phyloP scores from a whole-genome alignment of 2,888 invertebrate species.

The Atethmia centrago region DNA sequence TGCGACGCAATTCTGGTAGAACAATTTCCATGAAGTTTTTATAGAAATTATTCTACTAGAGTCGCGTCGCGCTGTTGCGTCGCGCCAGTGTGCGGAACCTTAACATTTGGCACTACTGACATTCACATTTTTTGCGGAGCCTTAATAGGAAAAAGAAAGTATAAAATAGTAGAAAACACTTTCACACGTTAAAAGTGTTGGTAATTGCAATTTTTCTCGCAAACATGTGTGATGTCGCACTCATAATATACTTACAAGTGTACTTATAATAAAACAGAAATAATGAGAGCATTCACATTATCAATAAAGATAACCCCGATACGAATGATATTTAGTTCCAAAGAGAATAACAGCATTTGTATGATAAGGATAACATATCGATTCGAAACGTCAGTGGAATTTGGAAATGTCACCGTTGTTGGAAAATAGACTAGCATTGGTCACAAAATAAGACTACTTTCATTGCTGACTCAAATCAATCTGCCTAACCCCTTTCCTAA shows the following conservation, averaged over 20 bases:
- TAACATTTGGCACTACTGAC: too few relatives aligned
- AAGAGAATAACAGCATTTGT: slow-evolving; percentile 30
- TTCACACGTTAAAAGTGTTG: background rate
- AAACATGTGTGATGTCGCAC: background rate
- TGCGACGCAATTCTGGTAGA: too few relatives aligned
- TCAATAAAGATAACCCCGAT: slow-evolving; percentile 37
- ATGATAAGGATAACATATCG: slow-evolving; percentile 39
- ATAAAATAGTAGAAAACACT: too few relatives aligned
- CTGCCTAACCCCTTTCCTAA: too few relatives aligned
- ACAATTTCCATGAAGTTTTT: too few relatives aligned
- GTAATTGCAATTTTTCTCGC: background rate
- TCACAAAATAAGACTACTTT: too few relatives aligned
- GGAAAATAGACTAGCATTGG: background rate
- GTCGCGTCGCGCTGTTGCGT: too few relatives aligned
- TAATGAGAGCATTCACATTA: slow-evolving; percentile 38
- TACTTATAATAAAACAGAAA: slow-evolving; percentile 27
- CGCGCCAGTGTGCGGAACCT: too few relatives aligned
- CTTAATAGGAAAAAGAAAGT: too few relatives aligned
- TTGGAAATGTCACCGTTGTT: slow-evolving; percentile 8
- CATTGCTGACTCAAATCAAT: too few relatives aligned
- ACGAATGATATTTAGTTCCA: slow-evolving; percentile 24
- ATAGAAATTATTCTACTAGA: too few relatives aligned
- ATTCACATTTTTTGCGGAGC: too few relatives aligned
- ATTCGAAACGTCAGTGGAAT: slow-evolving; percentile 8
- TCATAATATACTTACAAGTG: slow-evolving; percentile 12